Evolutionary conservation across 2,888 invertebrate species (phyloP).

Genomic region (Pantelozetes paolii): DNA sequence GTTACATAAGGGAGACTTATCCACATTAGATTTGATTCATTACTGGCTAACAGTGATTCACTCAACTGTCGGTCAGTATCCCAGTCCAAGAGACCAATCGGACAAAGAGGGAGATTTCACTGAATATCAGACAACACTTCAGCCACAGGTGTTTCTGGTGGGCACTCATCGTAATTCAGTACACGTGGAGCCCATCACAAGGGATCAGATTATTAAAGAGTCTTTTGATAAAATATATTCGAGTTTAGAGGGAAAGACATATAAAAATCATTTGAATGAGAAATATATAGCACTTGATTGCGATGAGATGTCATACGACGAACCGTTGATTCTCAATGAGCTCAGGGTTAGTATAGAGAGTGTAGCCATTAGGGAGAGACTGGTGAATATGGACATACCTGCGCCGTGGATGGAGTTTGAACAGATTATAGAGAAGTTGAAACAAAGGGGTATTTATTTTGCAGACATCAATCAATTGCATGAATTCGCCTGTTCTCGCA

Average conservation of each 20-base stretch:
- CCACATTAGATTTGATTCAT: slow-evolving; percentile 44
- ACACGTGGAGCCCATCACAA: slow-evolving; percentile 48
- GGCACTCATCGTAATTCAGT: slow-evolving; percentile 53
- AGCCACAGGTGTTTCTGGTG: slow-evolving; percentile 54
- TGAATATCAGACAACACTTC: slow-evolving; percentile 45
- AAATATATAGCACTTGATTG: slow-evolving; percentile 53
- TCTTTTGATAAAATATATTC: slow-evolving; percentile 52
- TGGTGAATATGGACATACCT: slow-evolving; percentile 54
- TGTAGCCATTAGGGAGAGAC: slow-evolving; percentile 51
- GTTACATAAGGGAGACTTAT: slow-evolving; percentile 40
- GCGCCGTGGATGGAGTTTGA: slow-evolving; percentile 54
- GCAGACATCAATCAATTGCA: slow-evolving; percentile 51
- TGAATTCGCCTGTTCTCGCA: slow-evolving; percentile 37
- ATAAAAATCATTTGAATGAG: slow-evolving; percentile 52
- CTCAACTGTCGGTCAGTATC: slow-evolving; percentile 44
- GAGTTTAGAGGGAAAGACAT: slow-evolving; percentile 52
- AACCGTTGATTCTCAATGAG: slow-evolving; percentile 49
- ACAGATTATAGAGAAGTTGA: slow-evolving; percentile 51
- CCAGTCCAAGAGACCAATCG: slow-evolving; percentile 37
- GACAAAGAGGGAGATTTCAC: slow-evolving; percentile 42
- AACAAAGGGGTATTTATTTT: slow-evolving; percentile 52
- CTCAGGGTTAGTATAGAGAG: slow-evolving; percentile 51
- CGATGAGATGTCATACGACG: slow-evolving; percentile 44
- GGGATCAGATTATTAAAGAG: slow-evolving; percentile 47
- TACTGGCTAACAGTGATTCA: slow-evolving; percentile 46